Evolutionary conservation across 1,140 invertebrate species (phyloP), one percentile per base, ranked within the genome.

Genomic region (Drosophila sechellia): DNA sequence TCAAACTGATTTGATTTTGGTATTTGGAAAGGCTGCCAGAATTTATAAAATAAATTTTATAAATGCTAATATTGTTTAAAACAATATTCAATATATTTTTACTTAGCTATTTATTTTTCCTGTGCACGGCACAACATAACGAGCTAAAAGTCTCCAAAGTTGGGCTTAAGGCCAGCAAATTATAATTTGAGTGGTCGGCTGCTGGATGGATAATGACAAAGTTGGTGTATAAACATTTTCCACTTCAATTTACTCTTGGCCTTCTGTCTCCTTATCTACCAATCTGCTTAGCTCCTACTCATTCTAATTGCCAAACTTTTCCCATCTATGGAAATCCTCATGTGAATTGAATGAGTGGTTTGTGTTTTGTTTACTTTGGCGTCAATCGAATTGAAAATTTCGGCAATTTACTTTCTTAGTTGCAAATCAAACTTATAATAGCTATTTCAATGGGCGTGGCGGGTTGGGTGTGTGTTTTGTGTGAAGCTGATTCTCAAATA

Each of bases 251-350:
- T 40, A 13, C 49, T 46, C 2, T 13, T 8, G 11, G n/a, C 35
- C n/a, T 17, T n/a, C 39, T 31, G 25, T 43, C 37, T 27, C 4
- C 54, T 43, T 49, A 31, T 58, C 40, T 39, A 12, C 1, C 4
- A n/a, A 3, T 13, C 17, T 20, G 11, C 12, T 4, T 20, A 20
- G 17, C 52, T 43, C 50, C 48, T 6, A 56, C 35, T 39, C 37
- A n/a, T 69, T 55, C 74, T 81, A 85, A 85, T 85, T 85, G 83
- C 63, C 57, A 78, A 78, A 71, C 68, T 85, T 84, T 80, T 61
- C 25, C 59, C 80, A 60, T 83, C 79, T 49, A 58, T 81, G 59
- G 56, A 72, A 56, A 48, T 39, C 20, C 63, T 72, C 68, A 61
- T 73, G 56, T 72, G 70, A 60, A 48, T 57, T 46, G 66, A 58